A percentile compares a stretch with the other conserved stretches of the same genome.
phyloP scores from a whole-genome alignment of 2,888 invertebrate genomes.

The Ochlodes sylvanus region DNA sequence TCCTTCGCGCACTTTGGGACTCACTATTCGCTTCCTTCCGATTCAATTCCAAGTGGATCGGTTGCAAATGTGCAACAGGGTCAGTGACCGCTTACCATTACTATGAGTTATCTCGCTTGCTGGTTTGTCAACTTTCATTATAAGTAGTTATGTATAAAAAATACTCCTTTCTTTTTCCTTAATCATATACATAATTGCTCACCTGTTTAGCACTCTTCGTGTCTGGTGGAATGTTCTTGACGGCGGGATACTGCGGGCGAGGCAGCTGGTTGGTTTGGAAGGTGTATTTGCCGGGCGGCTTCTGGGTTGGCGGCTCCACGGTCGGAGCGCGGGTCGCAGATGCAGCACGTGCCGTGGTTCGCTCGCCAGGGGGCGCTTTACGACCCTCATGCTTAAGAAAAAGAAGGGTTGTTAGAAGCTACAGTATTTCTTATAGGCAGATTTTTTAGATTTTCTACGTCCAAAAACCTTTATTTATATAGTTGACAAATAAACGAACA shows the following conservation, averaged over 20 bases:
- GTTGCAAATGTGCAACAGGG: too few species aligned
- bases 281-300: constrained; percentile 74
- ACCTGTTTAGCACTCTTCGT: constrained; percentile 90
- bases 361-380: constrained; percentile 46
- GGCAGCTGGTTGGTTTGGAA: constrained; percentile 90
- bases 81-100: too few species aligned
- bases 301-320: constrained; percentile 60
- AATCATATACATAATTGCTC: constrained; percentile 16
- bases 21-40: too few species aligned
- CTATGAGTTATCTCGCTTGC: too few species aligned
- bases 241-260: constrained; percentile 87
- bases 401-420: not conserved
- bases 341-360: constrained; percentile 44
- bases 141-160: too few species aligned
- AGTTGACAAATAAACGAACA: too few species aligned
- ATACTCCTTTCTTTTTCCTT: not conserved
- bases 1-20: too few species aligned
- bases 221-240: constrained; percentile 78
- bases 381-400: constrained; percentile 45
- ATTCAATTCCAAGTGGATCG: too few species aligned
- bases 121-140: too few species aligned
- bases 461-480: too few species aligned
- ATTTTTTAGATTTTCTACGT: too few species aligned
- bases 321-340: constrained; percentile 59
- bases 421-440: too few species aligned